A percentile compares a stretch with the other conserved stretches of the same genome.
Evolutionary conservation across 2,888 invertebrate species (phyloP).

Genomic region (Muschampia plurimacula): DNA sequence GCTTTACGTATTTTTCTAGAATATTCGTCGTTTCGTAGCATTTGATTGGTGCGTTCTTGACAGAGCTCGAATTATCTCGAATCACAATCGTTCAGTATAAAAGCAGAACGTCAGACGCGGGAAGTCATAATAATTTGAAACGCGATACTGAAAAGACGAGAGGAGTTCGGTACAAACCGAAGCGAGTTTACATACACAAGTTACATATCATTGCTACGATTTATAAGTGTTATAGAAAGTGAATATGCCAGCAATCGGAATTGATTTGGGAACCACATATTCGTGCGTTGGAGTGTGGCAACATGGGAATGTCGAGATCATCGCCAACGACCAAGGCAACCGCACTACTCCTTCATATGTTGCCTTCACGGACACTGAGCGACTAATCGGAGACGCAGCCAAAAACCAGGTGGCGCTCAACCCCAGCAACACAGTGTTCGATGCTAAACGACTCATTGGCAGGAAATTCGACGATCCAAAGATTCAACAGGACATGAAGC

Average conservation of each 20-base stretch:
- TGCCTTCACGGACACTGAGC: conserved; percentile 90
- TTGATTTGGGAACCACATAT: conserved; percentile 69
- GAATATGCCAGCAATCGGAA: conserved; percentile 64
- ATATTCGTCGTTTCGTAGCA: conserved; percentile 49
- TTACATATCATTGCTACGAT: neutral
- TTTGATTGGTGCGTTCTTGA: conserved; percentile 60
- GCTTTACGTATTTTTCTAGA: conserved; percentile 53
- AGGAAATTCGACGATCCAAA: conserved; percentile 88
- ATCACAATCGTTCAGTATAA: conserved; percentile 59
- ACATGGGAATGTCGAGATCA: conserved; percentile 88
- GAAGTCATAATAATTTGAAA: conserved; percentile 70
- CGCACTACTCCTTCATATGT: conserved; percentile 90
- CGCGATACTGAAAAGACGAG: conserved; percentile 58
- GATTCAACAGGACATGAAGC: conserved; percentile 90
- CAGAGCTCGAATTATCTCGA: conserved; percentile 60
- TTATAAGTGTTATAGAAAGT: conserved; percentile 7
- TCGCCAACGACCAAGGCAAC: conserved; percentile 88
- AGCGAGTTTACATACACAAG: conserved; percentile 40
- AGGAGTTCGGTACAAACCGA: conserved; percentile 61
- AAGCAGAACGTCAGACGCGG: conserved; percentile 57
- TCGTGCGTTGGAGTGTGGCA: conserved; percentile 61
- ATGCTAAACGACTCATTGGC: conserved; percentile 91
- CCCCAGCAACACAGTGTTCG: conserved; percentile 89
- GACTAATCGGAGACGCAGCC: conserved; percentile 89
- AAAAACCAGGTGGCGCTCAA: conserved; percentile 88